Conservation (phyloP, 2,888 invertebrate species). For the Halictus ligatus region DNA sequence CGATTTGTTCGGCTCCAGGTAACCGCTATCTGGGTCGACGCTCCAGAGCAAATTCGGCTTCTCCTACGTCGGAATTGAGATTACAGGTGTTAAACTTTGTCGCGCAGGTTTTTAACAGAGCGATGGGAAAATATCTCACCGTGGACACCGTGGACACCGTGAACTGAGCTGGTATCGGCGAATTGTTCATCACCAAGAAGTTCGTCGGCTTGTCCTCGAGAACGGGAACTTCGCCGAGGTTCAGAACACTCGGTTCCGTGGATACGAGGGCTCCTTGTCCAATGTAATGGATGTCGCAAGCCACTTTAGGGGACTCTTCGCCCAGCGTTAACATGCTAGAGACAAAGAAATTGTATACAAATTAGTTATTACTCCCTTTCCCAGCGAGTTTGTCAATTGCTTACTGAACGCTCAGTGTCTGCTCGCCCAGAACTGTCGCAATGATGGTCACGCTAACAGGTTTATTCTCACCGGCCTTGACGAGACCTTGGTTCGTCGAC, state of each 20-base stretch:
- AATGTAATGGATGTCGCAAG: constrained; percentile 85
- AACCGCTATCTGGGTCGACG: constrained; percentile 72
- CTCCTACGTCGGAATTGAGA: constrained; percentile 28
- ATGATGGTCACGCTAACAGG: constrained; percentile 84
- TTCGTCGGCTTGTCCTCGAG: constrained; percentile 85
- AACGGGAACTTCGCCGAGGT: constrained; percentile 88
- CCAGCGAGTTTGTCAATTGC: neutral
- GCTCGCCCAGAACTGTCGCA: constrained; percentile 84
- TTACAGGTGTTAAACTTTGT: neutral
- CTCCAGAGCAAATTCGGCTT: constrained; percentile 70
- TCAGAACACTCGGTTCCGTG: constrained; percentile 86
- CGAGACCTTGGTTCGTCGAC: constrained; percentile 74
- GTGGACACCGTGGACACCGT: constrained; percentile 85
- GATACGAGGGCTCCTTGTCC: constrained; percentile 90
- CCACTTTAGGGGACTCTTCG: constrained; percentile 71
- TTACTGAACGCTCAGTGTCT: constrained; percentile 74
- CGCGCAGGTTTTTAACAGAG: neutral
- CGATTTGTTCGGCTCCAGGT: constrained; percentile 78
- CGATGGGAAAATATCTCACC: constrained; percentile 64
- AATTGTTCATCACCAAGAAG: constrained; percentile 88
- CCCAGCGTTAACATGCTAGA: constrained; percentile 84
- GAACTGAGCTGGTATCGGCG: constrained; percentile 88
- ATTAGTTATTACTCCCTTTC: neutral
- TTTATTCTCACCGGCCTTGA: constrained; percentile 84
- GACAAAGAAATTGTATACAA: neutral